Conservation (phyloP, 2,113 vertebrate species). For the rabbit (Oryctolagus cuniculus) region DNA sequence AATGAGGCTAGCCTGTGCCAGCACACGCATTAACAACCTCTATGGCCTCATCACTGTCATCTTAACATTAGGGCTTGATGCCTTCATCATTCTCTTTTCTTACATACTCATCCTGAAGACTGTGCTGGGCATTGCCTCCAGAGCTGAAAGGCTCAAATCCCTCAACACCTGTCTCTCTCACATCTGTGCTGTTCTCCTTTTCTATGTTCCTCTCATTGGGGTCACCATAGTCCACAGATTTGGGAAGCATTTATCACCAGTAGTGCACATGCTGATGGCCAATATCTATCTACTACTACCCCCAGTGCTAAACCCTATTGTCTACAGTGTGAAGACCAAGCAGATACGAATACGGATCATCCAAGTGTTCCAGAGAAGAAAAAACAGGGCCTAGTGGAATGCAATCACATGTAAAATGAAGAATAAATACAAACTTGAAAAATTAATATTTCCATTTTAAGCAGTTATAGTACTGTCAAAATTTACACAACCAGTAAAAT, state of each 20-base stretch:
- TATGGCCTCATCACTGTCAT: background rate
- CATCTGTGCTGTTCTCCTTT: constrained; percentile 75
- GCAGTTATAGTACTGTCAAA: background rate
- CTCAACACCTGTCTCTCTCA: constrained; percentile 72
- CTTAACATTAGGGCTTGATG: constrained; percentile 61
- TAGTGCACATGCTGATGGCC: constrained; percentile 62
- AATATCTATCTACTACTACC: constrained; percentile 70
- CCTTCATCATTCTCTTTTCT: constrained; percentile 72
- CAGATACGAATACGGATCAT: constrained; percentile 52
- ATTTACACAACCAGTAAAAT: background rate
- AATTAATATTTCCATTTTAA: background rate
- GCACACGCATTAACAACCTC: constrained; percentile 59
- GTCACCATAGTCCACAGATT: constrained; percentile 73
- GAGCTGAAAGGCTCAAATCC: constrained; percentile 40
- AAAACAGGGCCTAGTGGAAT: background rate
- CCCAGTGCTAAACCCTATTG: constrained; percentile 65
- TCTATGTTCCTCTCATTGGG: constrained; percentile 69
- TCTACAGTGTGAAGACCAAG: constrained; percentile 79
- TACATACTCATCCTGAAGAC: constrained; percentile 67
- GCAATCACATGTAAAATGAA: background rate
- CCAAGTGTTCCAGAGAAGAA: background rate
- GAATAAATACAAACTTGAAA: background rate
- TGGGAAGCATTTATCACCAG: constrained; percentile 54
- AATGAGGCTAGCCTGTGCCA: constrained; percentile 72
- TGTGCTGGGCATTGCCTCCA: constrained; percentile 55